These are phyloP conservation scores for Cephonodes hylas DNA, from an alignment of 2,888 invertebrate species.

Conservation along the genomic window DNA sequence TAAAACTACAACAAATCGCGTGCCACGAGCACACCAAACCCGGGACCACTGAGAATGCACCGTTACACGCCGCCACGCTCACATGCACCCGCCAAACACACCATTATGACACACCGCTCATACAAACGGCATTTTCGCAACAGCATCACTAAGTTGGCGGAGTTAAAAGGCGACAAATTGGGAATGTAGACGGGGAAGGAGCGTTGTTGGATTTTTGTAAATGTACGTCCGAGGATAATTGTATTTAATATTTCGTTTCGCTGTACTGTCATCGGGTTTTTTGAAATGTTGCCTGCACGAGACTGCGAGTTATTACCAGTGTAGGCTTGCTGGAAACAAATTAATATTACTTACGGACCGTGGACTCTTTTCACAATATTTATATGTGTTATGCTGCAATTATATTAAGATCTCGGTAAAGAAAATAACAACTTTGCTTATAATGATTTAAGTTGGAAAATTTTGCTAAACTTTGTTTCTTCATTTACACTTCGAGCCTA, in stretches of 20 bases:
- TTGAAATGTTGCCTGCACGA: background rate
- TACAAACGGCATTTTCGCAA: background rate
- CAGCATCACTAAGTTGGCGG: constrained; percentile 19
- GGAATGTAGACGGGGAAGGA: constrained; percentile 36
- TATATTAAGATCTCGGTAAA: no score
- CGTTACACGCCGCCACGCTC: constrained; percentile 44
- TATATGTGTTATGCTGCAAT: no score
- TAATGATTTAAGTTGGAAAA: no score
- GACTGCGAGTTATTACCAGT: no score
- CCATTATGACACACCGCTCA: background rate
- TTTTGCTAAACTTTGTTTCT: no score
- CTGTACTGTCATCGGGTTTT: background rate
- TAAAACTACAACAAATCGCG: constrained; percentile 71
- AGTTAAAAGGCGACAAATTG: constrained; percentile 49
- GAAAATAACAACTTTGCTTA: no score
- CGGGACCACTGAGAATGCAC: constrained; percentile 45
- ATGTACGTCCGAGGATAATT: constrained; percentile 34
- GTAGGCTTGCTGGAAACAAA: no score
- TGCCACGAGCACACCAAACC: constrained; percentile 64
- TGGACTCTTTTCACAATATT: no score
- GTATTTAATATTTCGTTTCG: constrained; percentile 24
- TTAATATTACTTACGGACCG: no score
- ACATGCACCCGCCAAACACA: background rate
- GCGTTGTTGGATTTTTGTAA: constrained; percentile 27
- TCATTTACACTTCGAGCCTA: no score